These are phyloP conservation scores for Drosophila pachea DNA, from an alignment of 1,140 invertebrate species.

Conservation along the genomic window DNA sequence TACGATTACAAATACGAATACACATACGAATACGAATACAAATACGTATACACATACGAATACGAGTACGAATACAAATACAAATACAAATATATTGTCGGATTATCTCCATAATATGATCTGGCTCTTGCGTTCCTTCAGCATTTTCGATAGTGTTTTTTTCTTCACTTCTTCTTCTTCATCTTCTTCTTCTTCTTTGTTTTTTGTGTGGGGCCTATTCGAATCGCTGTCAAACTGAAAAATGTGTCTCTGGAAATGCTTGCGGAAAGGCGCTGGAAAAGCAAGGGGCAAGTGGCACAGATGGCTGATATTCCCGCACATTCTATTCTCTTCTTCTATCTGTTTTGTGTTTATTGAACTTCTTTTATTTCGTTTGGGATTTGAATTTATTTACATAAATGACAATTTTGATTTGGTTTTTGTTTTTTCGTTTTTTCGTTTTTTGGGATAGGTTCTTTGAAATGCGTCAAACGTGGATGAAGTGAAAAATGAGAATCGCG, in stretches of 20 bases:
- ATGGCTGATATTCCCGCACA: too few relatives aligned
- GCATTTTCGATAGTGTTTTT: too few relatives aligned
- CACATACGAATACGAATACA: too few relatives aligned
- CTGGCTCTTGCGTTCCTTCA: constrained; percentile 27
- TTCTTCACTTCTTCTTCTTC: constrained; percentile 23
- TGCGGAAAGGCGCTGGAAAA: too few relatives aligned
- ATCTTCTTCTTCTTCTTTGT: constrained; percentile 16
- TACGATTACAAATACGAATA: too few relatives aligned
- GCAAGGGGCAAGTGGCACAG: too few relatives aligned
- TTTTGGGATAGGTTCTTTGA: constrained; percentile 41
- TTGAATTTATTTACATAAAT: constrained; percentile 67
- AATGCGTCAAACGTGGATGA: constrained; percentile 10
- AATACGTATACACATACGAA: too few relatives aligned
- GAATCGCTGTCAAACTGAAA: too few relatives aligned
- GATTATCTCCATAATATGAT: constrained; percentile 56
- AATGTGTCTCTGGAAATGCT: too few relatives aligned
- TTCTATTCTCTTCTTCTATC: constrained; percentile 24
- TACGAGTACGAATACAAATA: too few relatives aligned
- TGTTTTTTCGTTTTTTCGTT: too few relatives aligned
- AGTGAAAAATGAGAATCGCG: constrained; percentile 9
- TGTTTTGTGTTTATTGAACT: constrained; percentile 20
- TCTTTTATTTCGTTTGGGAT: constrained; percentile 30
- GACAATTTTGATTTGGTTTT: constrained; percentile 13
- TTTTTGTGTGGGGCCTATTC: neutral
- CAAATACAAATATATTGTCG: constrained; percentile 54